A percentile compares a stretch with the other conserved stretches of the same genome.
These are phyloP conservation scores for Acropora tenuis DNA, from an alignment of 64 coral and sea anemone genomes.

Conservation along the genomic window DNA sequence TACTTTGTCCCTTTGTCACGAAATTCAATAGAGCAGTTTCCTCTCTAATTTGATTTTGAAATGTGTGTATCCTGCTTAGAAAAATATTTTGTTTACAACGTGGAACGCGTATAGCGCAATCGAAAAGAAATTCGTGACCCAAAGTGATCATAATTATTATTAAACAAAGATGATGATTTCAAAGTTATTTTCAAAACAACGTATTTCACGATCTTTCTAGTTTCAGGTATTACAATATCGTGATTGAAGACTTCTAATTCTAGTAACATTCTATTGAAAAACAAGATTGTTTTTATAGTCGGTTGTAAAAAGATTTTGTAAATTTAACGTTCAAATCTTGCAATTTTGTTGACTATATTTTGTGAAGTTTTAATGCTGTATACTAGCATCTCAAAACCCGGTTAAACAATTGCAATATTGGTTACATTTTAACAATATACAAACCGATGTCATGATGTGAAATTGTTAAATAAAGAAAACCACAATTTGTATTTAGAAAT, in stretches of 20 bases:
- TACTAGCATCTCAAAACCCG: not conserved
- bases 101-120: not conserved
- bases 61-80: not conserved
- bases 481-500: not conserved
- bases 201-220: too few relatives aligned
- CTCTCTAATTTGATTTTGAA: not conserved
- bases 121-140: too few relatives aligned
- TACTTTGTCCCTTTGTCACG: constrained; percentile 13
- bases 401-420: not conserved
- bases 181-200: too few relatives aligned
- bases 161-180: too few relatives aligned
- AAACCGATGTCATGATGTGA: not conserved
- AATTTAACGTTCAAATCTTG: not conserved
- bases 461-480: not conserved
- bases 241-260: too few relatives aligned
- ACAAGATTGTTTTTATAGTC: not conserved
- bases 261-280: too few relatives aligned
- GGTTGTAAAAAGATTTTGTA: not conserved
- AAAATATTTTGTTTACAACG: not conserved
- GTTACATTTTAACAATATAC: not conserved
- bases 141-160: too few relatives aligned
- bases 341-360: not conserved
- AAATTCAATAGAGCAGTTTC: not conserved
- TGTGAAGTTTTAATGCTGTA: not conserved
- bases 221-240: too few relatives aligned